These are phyloP conservation scores for Cebus imitator DNA, from an alignment of 2,113 vertebrate species.

Conservation along the genomic window DNA sequence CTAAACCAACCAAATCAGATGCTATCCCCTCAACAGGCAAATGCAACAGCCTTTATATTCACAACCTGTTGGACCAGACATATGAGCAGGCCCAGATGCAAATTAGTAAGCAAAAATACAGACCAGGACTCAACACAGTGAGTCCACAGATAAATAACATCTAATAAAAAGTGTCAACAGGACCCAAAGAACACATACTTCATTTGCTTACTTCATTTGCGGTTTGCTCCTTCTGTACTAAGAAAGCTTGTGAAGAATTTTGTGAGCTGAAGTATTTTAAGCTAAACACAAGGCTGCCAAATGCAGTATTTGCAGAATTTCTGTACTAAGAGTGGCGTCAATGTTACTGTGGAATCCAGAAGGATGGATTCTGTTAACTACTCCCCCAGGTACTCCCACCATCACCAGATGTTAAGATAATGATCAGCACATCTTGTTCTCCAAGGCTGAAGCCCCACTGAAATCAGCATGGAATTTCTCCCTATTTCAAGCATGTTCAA, in stretches of 20 bases:
- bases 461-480: neutral
- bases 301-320: neutral
- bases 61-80: slow-evolving; percentile 16
- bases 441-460: neutral
- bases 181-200: neutral
- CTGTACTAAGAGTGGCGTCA: slow-evolving; percentile 8
- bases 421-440: neutral
- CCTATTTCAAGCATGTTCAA: neutral
- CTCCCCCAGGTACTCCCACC: neutral
- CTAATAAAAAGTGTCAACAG: neutral
- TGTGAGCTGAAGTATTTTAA: neutral
- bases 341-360: neutral
- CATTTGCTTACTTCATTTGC: neutral
- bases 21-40: neutral
- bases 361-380: neutral
- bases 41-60: slow-evolving; percentile 19
- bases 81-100: slow-evolving; percentile 4
- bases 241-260: neutral
- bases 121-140: neutral
- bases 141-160: neutral
- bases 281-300: neutral
- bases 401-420: slow-evolving; percentile 22
- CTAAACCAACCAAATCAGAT: neutral
- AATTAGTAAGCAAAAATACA: neutral
- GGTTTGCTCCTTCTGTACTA: neutral